A percentile compares a stretch with the other conserved stretches of the same genome.
These are phyloP conservation scores for Rambutsinella grinnellia DNA, from an alignment of 2,888 invertebrate species.

Conservation along the genomic window DNA sequence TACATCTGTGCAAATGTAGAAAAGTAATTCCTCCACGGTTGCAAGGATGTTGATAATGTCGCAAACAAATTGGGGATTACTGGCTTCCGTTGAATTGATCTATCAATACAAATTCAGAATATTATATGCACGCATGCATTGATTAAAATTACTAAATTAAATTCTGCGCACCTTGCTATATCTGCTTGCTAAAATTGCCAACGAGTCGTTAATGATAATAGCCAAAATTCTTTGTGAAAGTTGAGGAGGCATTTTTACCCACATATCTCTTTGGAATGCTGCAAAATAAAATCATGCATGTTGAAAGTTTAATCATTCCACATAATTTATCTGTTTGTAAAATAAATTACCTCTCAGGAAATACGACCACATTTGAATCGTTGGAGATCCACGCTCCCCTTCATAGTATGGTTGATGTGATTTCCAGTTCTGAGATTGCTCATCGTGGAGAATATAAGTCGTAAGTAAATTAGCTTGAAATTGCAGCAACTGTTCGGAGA, in stretches of 20 bases:
- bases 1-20: slow-evolving; percentile 78
- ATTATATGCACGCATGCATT: slow-evolving; percentile 11
- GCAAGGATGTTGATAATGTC: slow-evolving; percentile 83
- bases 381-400: slow-evolving; percentile 83
- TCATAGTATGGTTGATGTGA: slow-evolving; percentile 73
- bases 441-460: slow-evolving; percentile 85
- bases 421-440: slow-evolving; percentile 83
- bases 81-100: slow-evolving; percentile 74
- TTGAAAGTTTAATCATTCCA: not conserved
- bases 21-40: slow-evolving; percentile 81
- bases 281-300: slow-evolving; percentile 62
- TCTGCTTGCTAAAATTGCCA: slow-evolving; percentile 83
- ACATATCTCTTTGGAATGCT: slow-evolving; percentile 85
- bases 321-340: not conserved
- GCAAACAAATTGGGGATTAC: slow-evolving; percentile 76
- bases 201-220: slow-evolving; percentile 87
- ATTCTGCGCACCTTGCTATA: slow-evolving; percentile 78
- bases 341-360: slow-evolving; percentile 80
- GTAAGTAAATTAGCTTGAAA: slow-evolving; percentile 83
- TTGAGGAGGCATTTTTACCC: slow-evolving; percentile 90
- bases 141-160: not conserved
- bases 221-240: slow-evolving; percentile 88
- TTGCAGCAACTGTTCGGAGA: slow-evolving; percentile 85
- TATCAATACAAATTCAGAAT: not conserved
- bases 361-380: slow-evolving; percentile 90